Evolutionary conservation across 1,140 invertebrate genomes (phyloP), one percentile per base, ranked within the genome.

Genomic region (Drosophila parabipectinata): DNA sequence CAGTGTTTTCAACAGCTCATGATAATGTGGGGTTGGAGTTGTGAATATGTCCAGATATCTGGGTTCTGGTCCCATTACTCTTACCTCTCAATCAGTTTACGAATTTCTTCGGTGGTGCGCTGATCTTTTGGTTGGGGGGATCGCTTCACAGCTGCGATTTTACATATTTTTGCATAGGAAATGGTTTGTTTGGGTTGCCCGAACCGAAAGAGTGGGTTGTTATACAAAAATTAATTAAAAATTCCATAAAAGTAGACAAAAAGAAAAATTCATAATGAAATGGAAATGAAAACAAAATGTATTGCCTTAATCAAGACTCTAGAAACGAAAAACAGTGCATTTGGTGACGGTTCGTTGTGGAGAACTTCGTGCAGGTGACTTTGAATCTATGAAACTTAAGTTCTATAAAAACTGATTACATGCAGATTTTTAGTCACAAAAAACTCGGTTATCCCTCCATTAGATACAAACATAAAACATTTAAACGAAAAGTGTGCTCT

Each of bases 81-180:
- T 97, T 95, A 98, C 97, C 96, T 97, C 95, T 98, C 97, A 94
- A 98, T 97, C 93, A 98, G 96, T 95, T 97, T 97, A 94, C 97
- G 95, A 96, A 97, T 97, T 95, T 97, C 97, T 94, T 97, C 97
- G 93, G 96, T 97, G 94, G 96, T 95, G 95, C 97, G 95, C 93
- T 95, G 96, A 95, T 97, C 96, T 96, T 97, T 97, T 93, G 94
- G 93, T 94, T 93, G 82, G 55, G 91, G 91, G 34, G 91, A 92
- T 77, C 91, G 81, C 90, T 92, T 92, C 71, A 91, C 90, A 76
- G 91, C 88, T 90, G 81, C 72, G 75, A 72, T 59, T 71, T 62
- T 39, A 48, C 39, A 39, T 41, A 51, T 69, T 54, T 62, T 67
- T 55, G 64, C 45, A 67, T 60, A 50, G 41, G 52, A 57, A 76